Percentiles rank a stretch among this genome's conserved stretches.
These are phyloP conservation scores for Oscheius sp. DNA, from an alignment of 1,140 invertebrate genomes.

Conservation along the genomic window DNA sequence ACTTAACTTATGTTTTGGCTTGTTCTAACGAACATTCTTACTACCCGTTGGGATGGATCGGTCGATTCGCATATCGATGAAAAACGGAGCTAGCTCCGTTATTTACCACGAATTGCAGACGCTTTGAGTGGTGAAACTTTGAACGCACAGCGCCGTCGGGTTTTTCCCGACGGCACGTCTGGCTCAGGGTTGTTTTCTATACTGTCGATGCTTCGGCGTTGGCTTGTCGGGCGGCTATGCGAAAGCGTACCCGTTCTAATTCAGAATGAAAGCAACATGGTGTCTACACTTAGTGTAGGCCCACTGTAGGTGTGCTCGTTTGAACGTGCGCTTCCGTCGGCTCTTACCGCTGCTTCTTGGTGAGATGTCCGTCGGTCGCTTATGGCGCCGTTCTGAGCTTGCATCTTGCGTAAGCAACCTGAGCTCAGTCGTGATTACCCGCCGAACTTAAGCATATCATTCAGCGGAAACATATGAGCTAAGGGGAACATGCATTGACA, in stretches of 20 bases:
- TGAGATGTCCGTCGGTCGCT: not conserved
- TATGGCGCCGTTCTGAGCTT: not conserved
- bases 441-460: conserved; percentile 82
- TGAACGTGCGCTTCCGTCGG: not conserved
- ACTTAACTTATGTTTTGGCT: conserved; percentile 21
- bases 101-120: conserved; percentile 77
- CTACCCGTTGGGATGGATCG: conserved; percentile 68
- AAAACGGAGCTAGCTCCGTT: conserved; percentile 76
- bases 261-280: not conserved
- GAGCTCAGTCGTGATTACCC: conserved; percentile 72
- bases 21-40: conserved; percentile 36
- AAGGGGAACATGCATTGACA: too few relatives aligned
- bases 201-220: not conserved
- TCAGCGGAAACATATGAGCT: conserved; percentile 88
- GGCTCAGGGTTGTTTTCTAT: conserved; percentile 64
- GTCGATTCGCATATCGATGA: conserved; percentile 76
- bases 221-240: not conserved
- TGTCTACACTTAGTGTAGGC: not conserved
- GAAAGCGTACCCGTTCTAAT: not conserved
- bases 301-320: not conserved
- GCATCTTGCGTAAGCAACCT: not conserved
- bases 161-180: conserved; percentile 66
- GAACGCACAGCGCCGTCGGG: conserved; percentile 73
- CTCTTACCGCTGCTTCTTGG: not conserved
- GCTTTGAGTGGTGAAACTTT: conserved; percentile 76